Base-by-base conservation (phyloP, 1,140 invertebrate genomes). In the Leptopilina clavipes region DNA sequence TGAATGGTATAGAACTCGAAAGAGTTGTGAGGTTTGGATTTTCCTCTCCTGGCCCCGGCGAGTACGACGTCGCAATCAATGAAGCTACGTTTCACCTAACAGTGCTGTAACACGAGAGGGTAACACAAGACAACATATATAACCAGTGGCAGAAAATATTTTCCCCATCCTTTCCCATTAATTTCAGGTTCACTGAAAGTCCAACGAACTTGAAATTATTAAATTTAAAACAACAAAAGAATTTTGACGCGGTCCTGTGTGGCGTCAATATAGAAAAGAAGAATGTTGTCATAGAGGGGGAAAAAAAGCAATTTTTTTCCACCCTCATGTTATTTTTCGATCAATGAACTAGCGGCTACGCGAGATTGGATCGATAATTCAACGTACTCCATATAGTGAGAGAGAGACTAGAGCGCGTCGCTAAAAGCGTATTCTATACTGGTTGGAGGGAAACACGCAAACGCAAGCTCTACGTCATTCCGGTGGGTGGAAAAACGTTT, bases 61-160 rank as follows among this genome's bases (percentile, higher is more conserved):
- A 82, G 84, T 86, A 88, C 84, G 80, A 84, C 84, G 83, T 87
- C 78, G 86, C 88, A 89, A 89, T 89, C 88, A 89, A 89, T 89
- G 88, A 89, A 89, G 87, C 87, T 87, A 89, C 88, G 88, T 88
- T 86, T 89, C 86, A 88, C 84, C 84, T 83, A 86, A 83, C 87
- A 88, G 86, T 87, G 84, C 81, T 83, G 87, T 89, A 84, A 70
- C 79, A 76, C 31, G 59, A 18, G 22, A 70, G 54, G 31, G 54
- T 59, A 44, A 52, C 22, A 65, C 2, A 70, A 25, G 70, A 56
- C 52, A 48, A 25, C 48, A 52, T 48, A 14, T 45, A 72, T 70
- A 73, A 18, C 25, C 17, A 22, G 1, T 59, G 1, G 5, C 11
- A 0, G 18, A 22, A 59, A 59, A 59, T 11, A 12, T 19, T 5